Conservation (phyloP, 1,140 invertebrate genomes). For the Yoshiicerus persimilis region DNA sequence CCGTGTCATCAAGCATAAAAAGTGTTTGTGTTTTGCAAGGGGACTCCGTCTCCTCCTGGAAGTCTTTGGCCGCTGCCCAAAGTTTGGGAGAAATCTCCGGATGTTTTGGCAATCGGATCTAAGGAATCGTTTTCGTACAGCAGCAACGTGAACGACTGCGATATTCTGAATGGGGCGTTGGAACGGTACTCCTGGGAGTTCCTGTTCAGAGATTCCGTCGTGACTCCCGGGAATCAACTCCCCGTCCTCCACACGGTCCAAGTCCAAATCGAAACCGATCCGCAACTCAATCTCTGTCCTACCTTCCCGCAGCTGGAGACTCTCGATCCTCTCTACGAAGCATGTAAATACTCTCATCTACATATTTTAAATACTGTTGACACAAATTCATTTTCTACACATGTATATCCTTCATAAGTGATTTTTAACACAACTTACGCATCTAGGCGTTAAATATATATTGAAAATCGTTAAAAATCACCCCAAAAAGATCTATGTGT, state of each 20-base stretch:
- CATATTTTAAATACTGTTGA: no score
- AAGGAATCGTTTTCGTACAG: not conserved
- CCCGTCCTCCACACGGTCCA: not conserved
- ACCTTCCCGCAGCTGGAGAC: conserved; percentile 10
- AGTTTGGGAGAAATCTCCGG: not conserved
- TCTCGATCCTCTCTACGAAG: not conserved
- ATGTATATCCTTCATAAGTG: no score
- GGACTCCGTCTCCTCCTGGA: conserved; percentile 27
- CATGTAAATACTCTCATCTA: conserved; percentile 1
- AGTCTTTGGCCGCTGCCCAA: conserved; percentile 15
- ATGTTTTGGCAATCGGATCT: not conserved
- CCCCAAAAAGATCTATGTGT: not conserved
- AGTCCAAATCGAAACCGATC: not conserved
- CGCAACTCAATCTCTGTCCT: not conserved
- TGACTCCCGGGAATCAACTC: not conserved
- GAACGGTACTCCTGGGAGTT: conserved; percentile 30
- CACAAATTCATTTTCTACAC: no score
- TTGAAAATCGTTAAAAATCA: not conserved
- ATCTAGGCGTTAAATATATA: no score
- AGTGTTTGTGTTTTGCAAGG: conserved; percentile 28
- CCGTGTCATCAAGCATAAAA: no score
- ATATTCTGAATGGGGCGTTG: conserved; percentile 26
- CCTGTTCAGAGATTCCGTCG: not conserved
- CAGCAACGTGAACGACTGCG: not conserved
- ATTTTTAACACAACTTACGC: no score